Evolutionary conservation across 2,888 invertebrate genomes (phyloP), one percentile per base, ranked within the genome.

Genomic region (Troides aeacus): DNA sequence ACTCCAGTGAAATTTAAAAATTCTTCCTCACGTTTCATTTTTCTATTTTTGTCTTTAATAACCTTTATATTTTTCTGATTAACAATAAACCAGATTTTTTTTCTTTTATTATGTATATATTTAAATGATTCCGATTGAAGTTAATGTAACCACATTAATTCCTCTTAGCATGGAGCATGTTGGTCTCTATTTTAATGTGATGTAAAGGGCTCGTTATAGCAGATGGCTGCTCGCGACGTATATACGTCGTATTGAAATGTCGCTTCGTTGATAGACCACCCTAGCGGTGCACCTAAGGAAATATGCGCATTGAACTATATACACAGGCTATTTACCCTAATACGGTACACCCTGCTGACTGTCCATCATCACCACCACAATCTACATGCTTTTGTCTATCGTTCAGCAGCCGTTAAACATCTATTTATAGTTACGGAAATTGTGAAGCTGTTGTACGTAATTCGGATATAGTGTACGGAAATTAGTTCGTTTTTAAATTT

Each of bases 241-340:
- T 75, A 72, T 81, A 79, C 84, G 81, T 83, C 78, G 80, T 81
- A 88, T 87, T 84, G 83, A 87, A 79, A 80, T 86, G 86, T 87
- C 84, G 74, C 75, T 74, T 76, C 75, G 81, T 83, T 81, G 80
- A 80, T 78, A 75, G 77, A 75, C 77, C 81, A 83, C 81, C 83
- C 84, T 82, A 84, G 78, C 79, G 82, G 81, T 69, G 69, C 2
- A 77, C 67, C 62, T 70, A 66, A 75, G 73, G 74, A 3, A 30
- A 30, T 30, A 79, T 77, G 76, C 74, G 70, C 73, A 68, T 66
- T 60, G 39, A 30, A 63, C 69, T 68, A 67, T 72, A 69, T 72
- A 68, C 71, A 73, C 50, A 68, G 67, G 61, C 62, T 69, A 72
- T 73, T 75, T 69, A 71, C 70, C 50, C 69, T 72, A 74, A 23